A percentile compares a stretch with the other conserved stretches of the same genome.
These are phyloP conservation scores for Botrylloides violaceus DNA, from an alignment of 23 tunicate genomes.

Conservation along the genomic window DNA sequence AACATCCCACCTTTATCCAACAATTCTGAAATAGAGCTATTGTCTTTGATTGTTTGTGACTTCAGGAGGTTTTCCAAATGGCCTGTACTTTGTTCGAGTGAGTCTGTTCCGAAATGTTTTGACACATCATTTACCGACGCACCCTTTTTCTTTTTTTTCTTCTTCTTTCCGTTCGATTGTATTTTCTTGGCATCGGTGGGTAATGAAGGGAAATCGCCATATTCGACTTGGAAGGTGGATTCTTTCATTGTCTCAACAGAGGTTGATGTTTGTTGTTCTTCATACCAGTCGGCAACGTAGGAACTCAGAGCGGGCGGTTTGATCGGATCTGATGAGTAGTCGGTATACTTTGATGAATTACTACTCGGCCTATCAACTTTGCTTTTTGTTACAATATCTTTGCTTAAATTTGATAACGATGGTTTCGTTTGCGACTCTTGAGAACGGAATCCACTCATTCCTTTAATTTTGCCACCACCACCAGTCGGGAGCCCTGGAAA, in stretches of 20 bases:
- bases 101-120: constrained; percentile 1
- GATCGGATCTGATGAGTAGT: neutral
- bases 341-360: neutral
- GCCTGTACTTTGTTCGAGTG: neutral
- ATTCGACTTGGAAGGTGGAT: neutral
- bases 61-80: constrained; percentile 12
- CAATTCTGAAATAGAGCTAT: neutral
- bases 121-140: constrained; percentile 4
- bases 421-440: neutral
- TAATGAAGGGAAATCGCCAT: constrained; percentile 8
- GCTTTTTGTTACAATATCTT: constrained; percentile 17
- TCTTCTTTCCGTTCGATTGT: neutral
- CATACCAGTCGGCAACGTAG: constrained; percentile 14
- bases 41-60: neutral
- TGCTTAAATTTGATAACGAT: constrained; percentile 10
- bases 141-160: constrained; percentile 16
- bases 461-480: neutral
- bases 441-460: neutral
- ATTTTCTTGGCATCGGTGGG: neutral
- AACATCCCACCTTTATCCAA: neutral
- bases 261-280: neutral
- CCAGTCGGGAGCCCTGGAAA: constrained; percentile 21
- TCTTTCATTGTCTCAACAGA: neutral
- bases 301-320: constrained; percentile 13
- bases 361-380: neutral